Conservation (phyloP, 2,113 vertebrate species). For the Apus apus region DNA sequence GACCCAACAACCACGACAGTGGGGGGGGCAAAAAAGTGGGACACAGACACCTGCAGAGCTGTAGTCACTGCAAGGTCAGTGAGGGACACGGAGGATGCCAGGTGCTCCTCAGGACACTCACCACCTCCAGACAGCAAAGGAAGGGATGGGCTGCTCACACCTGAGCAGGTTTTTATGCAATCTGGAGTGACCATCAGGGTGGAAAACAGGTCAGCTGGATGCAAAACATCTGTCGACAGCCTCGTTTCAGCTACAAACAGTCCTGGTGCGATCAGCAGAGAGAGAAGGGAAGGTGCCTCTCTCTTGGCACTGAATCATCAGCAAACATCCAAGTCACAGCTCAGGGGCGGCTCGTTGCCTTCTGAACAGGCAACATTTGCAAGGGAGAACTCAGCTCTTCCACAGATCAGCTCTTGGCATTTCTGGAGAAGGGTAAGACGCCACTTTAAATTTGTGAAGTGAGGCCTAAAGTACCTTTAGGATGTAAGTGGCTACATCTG, state of each 20-base stretch:
- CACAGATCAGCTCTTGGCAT: neutral
- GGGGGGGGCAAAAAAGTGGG: neutral
- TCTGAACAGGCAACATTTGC: neutral
- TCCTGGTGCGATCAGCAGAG: neutral
- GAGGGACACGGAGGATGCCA: neutral
- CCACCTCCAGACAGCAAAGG: neutral
- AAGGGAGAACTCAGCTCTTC: neutral
- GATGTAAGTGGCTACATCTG: constrained; percentile 12
- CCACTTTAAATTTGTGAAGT: neutral
- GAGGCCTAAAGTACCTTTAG: neutral
- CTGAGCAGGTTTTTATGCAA: neutral
- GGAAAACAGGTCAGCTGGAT: neutral
- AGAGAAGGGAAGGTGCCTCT: neutral
- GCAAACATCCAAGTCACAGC: neutral
- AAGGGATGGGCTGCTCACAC: neutral
- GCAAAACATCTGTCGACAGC: neutral
- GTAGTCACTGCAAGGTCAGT: neutral
- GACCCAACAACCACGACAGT: accelerated
- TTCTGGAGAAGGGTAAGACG: neutral
- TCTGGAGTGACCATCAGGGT: neutral
- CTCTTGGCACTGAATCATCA: neutral
- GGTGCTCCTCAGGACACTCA: neutral
- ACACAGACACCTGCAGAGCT: neutral
- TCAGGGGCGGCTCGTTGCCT: neutral
- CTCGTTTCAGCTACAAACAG: neutral